phyloP scores from a whole-genome alignment of 2,888 invertebrate genomes.

The Synergus japonicus region DNA sequence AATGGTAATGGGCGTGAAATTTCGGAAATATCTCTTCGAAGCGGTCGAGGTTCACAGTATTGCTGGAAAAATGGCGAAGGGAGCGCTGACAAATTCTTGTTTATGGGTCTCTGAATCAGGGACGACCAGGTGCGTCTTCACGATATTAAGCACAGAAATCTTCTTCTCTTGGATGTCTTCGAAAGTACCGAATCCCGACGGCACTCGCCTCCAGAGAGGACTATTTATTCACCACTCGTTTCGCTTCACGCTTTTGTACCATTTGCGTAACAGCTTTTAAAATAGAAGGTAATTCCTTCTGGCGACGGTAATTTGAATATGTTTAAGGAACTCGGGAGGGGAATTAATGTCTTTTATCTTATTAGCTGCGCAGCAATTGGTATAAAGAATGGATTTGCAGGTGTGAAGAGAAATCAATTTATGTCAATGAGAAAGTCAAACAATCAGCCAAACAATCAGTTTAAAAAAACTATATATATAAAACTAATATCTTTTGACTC shows the following conservation, averaged over 20 bases:
- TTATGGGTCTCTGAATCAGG: slow-evolving; percentile 60
- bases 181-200: slow-evolving; percentile 6
- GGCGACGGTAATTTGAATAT: slow-evolving; percentile 22
- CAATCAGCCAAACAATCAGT: too few species aligned
- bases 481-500: too few species aligned
- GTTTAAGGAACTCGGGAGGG: neutral
- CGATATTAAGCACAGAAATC: slow-evolving; percentile 5
- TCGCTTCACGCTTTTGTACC: slow-evolving; percentile 27
- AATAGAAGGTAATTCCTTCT: slow-evolving; percentile 13
- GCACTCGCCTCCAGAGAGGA: neutral
- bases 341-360: neutral
- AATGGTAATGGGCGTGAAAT: slow-evolving; percentile 76
- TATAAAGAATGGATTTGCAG: too few species aligned
- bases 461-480: too few species aligned
- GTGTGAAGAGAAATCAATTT: too few species aligned
- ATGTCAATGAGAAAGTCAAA: too few species aligned
- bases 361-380: neutral
- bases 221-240: slow-evolving; percentile 18
- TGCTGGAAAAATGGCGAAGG: slow-evolving; percentile 52
- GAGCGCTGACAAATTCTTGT: slow-evolving; percentile 73
- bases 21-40: slow-evolving; percentile 67
- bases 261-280: slow-evolving; percentile 6
- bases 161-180: slow-evolving; percentile 22
- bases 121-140: slow-evolving; percentile 62
- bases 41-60: slow-evolving; percentile 50